Conservation (phyloP, 2,113 vertebrate species). For the Castor canadensis region DNA sequence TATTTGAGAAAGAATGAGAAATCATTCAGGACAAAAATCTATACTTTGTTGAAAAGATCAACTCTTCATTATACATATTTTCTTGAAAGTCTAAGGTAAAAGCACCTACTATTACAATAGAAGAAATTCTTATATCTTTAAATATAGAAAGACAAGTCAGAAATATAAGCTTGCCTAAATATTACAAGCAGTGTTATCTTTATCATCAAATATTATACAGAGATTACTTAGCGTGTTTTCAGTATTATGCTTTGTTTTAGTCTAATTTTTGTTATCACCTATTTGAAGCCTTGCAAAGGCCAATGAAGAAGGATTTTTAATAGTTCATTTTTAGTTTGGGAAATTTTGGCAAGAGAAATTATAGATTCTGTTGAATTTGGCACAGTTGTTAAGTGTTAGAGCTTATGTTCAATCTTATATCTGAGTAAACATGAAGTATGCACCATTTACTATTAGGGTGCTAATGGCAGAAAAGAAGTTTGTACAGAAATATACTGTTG, state of each 20-base stretch:
- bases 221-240: not conserved
- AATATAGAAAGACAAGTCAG: not conserved
- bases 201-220: no score
- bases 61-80: not conserved
- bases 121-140: not conserved
- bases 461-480: not conserved
- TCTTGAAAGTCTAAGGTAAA: not conserved
- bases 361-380: rapidly evolving
- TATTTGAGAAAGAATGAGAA: not conserved
- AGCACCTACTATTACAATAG: not conserved
- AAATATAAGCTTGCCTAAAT: not conserved
- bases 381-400: not conserved
- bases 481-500: not conserved
- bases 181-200: not conserved
- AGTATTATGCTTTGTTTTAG: not conserved
- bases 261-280: not conserved
- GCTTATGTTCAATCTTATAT: not conserved
- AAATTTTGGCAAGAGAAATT: not conserved
- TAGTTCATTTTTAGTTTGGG: not conserved
- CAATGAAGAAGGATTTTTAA: not conserved
- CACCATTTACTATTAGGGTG: not conserved
- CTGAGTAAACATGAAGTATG: not conserved
- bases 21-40: not conserved
- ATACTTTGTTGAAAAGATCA: not conserved
- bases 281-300: not conserved